Conservation (phyloP, 2,797 vertebrate genomes). For the Graptemys geographica region DNA sequence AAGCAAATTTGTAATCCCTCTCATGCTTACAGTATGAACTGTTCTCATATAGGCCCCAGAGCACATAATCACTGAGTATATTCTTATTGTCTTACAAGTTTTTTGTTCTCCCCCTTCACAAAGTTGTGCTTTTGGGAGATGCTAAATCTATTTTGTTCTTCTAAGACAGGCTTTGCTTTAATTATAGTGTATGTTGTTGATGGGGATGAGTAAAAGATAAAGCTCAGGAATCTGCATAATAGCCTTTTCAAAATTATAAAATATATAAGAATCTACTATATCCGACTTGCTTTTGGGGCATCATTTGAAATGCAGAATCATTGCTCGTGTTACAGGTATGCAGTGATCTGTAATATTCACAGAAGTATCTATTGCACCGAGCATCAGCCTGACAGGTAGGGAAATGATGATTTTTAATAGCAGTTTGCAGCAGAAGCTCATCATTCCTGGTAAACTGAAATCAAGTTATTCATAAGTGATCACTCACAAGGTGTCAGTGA, state of each 20-base stretch:
- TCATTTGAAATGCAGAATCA: slow-evolving; percentile 14
- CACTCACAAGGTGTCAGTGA: background rate
- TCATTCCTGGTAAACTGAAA: background rate
- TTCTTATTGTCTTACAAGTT: slow-evolving; percentile 35
- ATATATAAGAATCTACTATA: background rate
- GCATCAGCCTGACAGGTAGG: background rate
- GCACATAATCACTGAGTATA: slow-evolving; percentile 25
- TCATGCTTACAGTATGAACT: slow-evolving; percentile 6
- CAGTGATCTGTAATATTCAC: background rate
- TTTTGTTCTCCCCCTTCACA: background rate
- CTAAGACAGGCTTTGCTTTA: slow-evolving; percentile 31
- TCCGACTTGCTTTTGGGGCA: background rate
- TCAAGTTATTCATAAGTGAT: background rate
- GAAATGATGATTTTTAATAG: background rate
- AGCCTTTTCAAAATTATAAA: slow-evolving; percentile 50
- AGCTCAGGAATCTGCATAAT: background rate
- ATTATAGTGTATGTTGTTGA: slow-evolving; percentile 33
- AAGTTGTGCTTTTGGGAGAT: slow-evolving; percentile 45
- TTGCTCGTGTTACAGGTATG: background rate
- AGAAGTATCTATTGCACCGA: background rate
- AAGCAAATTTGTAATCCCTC: slow-evolving; percentile 63
- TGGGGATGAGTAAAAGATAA: background rate
- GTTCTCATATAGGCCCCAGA: slow-evolving; percentile 37
- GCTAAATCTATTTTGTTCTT: slow-evolving; percentile 22
- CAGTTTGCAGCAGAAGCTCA: background rate